Percentiles rank a stretch among this genome's conserved stretches.
These are phyloP conservation scores for Aphelinus certus DNA, from an alignment of 1,140 invertebrate species.

Conservation along the genomic window DNA sequence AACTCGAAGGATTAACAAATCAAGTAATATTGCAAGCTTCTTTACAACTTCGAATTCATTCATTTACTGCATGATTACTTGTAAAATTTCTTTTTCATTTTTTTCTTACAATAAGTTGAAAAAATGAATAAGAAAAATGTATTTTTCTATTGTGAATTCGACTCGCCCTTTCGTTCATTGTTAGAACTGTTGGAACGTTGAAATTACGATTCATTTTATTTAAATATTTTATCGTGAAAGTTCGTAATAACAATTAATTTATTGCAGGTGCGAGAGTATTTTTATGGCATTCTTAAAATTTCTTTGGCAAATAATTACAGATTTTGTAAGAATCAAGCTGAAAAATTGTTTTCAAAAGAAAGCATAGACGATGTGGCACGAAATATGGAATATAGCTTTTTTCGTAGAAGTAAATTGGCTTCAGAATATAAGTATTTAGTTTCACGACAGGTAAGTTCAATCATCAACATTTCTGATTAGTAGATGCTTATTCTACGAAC, in stretches of 20 bases:
- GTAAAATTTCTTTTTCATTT: too few species aligned
- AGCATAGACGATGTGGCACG: background rate
- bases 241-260: too few species aligned
- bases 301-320: conserved; percentile 3
- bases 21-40: background rate
- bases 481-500: background rate
- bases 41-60: background rate
- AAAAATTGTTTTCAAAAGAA: background rate
- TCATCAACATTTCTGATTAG: too few species aligned
- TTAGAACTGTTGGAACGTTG: too few species aligned
- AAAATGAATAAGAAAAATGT: too few species aligned
- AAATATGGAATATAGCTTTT: conserved; percentile 2
- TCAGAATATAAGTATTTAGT: background rate
- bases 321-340: background rate
- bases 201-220: background rate
- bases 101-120: too few species aligned
- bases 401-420: background rate
- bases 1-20: background rate
- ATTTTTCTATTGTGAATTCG: too few species aligned
- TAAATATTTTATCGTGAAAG: too few species aligned
- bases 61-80: too few species aligned
- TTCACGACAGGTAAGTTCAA: background rate
- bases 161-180: too few species aligned
- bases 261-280: conserved; percentile 1
- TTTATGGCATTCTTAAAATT: conserved; percentile 1